Evolutionary conservation across 2,888 invertebrate genomes (phyloP), one percentile per base, ranked within the genome.

Genomic region (Congeria kusceri): DNA sequence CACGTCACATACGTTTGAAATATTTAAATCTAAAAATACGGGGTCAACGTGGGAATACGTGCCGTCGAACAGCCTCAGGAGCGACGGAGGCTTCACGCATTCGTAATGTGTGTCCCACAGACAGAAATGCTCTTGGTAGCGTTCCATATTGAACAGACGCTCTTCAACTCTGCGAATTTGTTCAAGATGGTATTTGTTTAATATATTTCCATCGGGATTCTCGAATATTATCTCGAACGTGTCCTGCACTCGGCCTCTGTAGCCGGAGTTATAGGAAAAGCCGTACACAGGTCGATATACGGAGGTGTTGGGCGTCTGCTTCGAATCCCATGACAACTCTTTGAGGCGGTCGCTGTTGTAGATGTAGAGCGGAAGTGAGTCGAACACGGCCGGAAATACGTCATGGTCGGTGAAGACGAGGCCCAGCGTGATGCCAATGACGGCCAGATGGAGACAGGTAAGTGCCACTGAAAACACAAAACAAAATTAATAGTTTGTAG

Each of bases 11-110:
- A 82, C 62, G 49, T 85, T 78, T 1, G 64, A 25, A 58, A 84
- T 84, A n/a, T 71, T 61, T 20, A 44, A 13, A 44, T 78, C 73
- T 46, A 65, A 44, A 56, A 87, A 87, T 5, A 71, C 73, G 11
- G 79, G 39, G 71, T 85, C 81, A 18, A 84, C 59, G 59, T 77
- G 28, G 9, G 71, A 53, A 28, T 84, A 87, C 5, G 87, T 85
- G 23, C 87, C 87, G 63, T 87, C 87, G 72, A 86, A 87, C 11
- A 87, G 69, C 47, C 87, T 63, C 9, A 86, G 59, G 44, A 87
- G 18, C 13, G 87, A 87, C 46, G 78, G 77, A 1, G 87, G 85
- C 69, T 86, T 85, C 15, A 77, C 15, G 63, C 87, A 87, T 0
- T 47, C 46, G 56, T 66, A 11, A 23, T 67, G 29, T 18, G 44